Evolutionary conservation across 2,888 invertebrate species (phyloP).

Genomic region (Leptinotarsa peninsularis): DNA sequence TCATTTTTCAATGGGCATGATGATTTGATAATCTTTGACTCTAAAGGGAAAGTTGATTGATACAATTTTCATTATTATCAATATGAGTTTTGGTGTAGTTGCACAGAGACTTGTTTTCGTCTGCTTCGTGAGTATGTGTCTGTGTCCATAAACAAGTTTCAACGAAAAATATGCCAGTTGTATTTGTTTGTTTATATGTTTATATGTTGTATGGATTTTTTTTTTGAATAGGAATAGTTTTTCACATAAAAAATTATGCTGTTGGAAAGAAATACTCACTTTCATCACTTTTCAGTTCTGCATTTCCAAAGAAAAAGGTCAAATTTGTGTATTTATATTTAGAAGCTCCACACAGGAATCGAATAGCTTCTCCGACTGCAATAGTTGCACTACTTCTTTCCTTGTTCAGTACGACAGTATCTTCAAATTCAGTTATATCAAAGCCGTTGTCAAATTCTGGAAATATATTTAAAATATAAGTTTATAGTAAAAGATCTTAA

Average conservation of each 20-base stretch:
- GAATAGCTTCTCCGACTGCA: slow-evolving; percentile 70
- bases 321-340: slow-evolving; percentile 69
- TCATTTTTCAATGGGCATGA: too few relatives aligned
- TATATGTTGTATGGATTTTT: too few relatives aligned
- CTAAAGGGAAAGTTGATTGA: too few relatives aligned
- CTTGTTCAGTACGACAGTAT: slow-evolving; percentile 58
- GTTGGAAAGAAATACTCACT: slow-evolving; percentile 25
- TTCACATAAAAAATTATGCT: background rate
- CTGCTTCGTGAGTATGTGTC: too few relatives aligned
- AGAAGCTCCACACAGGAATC: slow-evolving; percentile 72
- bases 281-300: slow-evolving; percentile 21
- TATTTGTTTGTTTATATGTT: too few relatives aligned
- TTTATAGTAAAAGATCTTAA: background rate
- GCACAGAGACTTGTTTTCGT: too few relatives aligned
- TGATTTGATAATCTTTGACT: too few relatives aligned
- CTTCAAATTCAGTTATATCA: slow-evolving; percentile 64
- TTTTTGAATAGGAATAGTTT: too few relatives aligned
- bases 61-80: too few relatives aligned
- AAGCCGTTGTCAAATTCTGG: slow-evolving; percentile 68
- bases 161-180: too few relatives aligned
- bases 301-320: slow-evolving; percentile 64
- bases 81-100: too few relatives aligned
- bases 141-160: too few relatives aligned
- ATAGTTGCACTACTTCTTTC: slow-evolving; percentile 52
- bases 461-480: slow-evolving; percentile 38